These are phyloP conservation scores for Gallinago nigripennis DNA, from an alignment of 2,797 vertebrate species.

Conservation along the genomic window DNA sequence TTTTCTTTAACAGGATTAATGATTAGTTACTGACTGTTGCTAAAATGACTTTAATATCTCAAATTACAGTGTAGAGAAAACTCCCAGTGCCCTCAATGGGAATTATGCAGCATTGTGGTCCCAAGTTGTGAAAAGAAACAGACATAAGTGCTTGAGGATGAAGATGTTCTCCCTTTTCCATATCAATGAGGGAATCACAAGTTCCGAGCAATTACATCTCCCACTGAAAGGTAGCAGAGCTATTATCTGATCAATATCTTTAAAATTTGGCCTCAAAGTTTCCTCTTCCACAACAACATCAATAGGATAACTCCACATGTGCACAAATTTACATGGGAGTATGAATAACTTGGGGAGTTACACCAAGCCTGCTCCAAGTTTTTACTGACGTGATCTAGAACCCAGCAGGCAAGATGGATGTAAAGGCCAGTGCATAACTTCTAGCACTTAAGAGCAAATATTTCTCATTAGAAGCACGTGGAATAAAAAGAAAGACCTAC, in stretches of 20 bases:
- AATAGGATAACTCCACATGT: rapidly evolving
- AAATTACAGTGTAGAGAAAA: not conserved
- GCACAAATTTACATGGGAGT: not conserved
- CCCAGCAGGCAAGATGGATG: not conserved
- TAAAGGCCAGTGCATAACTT: not conserved
- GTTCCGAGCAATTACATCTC: not conserved
- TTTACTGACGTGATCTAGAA: not conserved
- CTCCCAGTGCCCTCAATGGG: not conserved
- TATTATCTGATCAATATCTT: not conserved
- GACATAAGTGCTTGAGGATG: not conserved
- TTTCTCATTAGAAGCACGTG: not conserved
- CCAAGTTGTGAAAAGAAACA: not conserved
- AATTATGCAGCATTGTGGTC: not conserved
- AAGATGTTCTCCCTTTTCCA: not conserved
- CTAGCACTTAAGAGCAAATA: not conserved
- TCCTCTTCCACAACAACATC: not conserved
- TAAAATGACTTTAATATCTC: not conserved
- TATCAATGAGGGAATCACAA: not conserved
- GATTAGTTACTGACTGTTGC: not conserved
- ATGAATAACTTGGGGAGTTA: not conserved
- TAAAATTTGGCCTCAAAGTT: not conserved
- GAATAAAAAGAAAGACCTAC: not conserved
- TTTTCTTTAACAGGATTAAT: not conserved
- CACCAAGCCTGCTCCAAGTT: not conserved
- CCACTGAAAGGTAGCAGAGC: not conserved